A percentile compares a stretch with the other conserved stretches of the same genome.
Conservation (phyloP, 2,113 vertebrate genomes). For the Brachyhypopomus gauderio region DNA sequence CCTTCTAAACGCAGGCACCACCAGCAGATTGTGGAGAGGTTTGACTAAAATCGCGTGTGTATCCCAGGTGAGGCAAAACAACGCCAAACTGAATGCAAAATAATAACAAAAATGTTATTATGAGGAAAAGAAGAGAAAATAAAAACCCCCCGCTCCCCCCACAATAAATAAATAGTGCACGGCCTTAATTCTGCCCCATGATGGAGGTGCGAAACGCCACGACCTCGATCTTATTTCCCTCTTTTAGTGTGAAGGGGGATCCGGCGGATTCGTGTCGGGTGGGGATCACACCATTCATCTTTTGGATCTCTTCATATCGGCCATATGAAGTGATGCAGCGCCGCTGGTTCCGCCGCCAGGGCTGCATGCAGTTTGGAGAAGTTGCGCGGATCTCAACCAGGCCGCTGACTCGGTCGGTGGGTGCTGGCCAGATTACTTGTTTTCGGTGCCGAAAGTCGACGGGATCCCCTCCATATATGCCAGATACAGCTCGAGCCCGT, state of each 20-base stretch:
- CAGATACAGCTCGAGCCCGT: neutral
- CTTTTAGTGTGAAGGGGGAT: constrained; percentile 50
- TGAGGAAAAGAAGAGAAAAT: constrained; percentile 53
- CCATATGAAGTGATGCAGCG: constrained; percentile 59
- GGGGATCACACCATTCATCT: constrained; percentile 61
- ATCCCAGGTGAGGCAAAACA: neutral
- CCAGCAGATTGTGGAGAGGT: constrained; percentile 9
- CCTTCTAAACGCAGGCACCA: constrained; percentile 17
- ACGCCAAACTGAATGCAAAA: constrained; percentile 40
- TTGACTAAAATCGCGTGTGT: constrained; percentile 9
- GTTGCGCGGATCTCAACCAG: constrained; percentile 52
- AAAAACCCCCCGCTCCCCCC: constrained; percentile 54
- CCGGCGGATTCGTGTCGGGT: constrained; percentile 56
- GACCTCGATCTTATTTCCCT: constrained; percentile 51
- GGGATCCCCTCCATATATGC: constrained; percentile 34
- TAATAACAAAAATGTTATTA: constrained; percentile 49
- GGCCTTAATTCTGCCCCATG: constrained; percentile 69
- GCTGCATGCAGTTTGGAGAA: constrained; percentile 57
- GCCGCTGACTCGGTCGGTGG: constrained; percentile 19
- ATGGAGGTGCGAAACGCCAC: constrained; percentile 59
- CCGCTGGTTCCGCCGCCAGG: constrained; percentile 54
- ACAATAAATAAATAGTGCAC: constrained; percentile 58
- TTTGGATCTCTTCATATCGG: constrained; percentile 62
- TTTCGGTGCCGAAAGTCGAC: constrained; percentile 33
- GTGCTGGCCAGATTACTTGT: constrained; percentile 44